Evolutionary conservation across 2,113 vertebrate genomes (phyloP), one percentile per base, ranked within the genome.

Genomic region (Labeo rohita): DNA sequence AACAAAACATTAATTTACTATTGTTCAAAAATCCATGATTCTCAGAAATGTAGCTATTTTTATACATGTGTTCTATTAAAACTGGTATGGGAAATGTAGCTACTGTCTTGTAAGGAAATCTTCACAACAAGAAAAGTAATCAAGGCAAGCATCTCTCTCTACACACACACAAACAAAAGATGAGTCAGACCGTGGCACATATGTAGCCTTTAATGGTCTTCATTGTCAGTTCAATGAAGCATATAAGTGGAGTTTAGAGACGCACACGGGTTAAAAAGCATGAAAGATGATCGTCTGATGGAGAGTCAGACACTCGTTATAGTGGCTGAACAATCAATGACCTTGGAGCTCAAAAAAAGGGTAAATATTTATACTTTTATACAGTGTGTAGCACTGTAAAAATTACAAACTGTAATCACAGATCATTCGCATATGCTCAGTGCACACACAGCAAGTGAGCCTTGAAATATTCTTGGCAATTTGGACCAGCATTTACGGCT

Each of bases 261-360:
- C 28, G 88, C 91, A 93, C 88, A 65, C 87, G 87, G 90, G 91
- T 91, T 93, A 93, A 94, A 93, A 92, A 89, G 84, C 91, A 93
- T 89, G 88, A 93, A 94, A 94, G 89, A 28, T 80, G 91, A 91
- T 91, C 88, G 85, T 87, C 81, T 90, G 85, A 88, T 89, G 85
- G 86, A 15, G n/a, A 45, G 10, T 45, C n/a, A 28, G 59, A 80
- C 1, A 65, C 79, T 49, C 59, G 28, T 61, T 45, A 80, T 28
- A 16, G 13, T 3, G 59, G 23, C 75, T 23, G 56, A 63, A 4
- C 39, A 18, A 43, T 47, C 78, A 80, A 49, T 61, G 77, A 39
- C 36, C 54, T 80, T 4, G 1, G n/a, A 34, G 59, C 11, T 36
- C 65, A 65, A 45, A 80, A 80, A 18, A 3, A 2, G 28, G 21